Evolutionary conservation across 2,888 invertebrate genomes (phyloP).

Genomic region (Philereme vetulata): DNA sequence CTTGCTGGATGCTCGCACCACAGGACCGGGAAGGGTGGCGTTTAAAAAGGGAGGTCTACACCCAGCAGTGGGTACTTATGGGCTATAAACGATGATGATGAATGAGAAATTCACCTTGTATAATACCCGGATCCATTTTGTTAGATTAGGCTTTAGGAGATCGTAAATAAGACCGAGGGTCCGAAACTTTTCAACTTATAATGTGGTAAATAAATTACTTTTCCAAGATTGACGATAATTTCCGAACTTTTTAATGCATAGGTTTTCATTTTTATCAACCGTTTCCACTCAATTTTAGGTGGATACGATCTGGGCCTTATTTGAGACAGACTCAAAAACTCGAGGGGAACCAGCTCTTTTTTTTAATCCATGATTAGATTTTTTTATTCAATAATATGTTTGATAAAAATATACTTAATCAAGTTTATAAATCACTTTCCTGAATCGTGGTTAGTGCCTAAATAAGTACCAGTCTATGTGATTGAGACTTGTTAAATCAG

Average conservation of each 20-base stretch:
- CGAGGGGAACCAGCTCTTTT: neutral
- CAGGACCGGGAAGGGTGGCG: too few species aligned
- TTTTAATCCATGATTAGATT: neutral
- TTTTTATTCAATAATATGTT: too few species aligned
- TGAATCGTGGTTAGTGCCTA: too few species aligned
- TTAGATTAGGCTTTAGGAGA: neutral
- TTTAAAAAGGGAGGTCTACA: too few species aligned
- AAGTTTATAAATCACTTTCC: too few species aligned
- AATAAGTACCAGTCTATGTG: too few species aligned
- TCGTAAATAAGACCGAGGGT: constrained; percentile 6
- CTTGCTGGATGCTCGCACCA: too few species aligned
- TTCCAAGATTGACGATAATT: constrained; percentile 24
- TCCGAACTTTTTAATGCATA: constrained; percentile 22
- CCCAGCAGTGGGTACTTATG: too few species aligned
- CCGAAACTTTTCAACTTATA: constrained; percentile 15
- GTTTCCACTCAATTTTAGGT: neutral
- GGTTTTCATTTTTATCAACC: constrained; percentile 8
- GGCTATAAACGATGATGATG: too few species aligned
- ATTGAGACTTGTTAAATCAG: too few species aligned
- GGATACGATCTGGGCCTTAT: neutral
- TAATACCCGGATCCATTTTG: neutral
- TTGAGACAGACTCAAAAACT: neutral
- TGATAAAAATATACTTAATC: too few species aligned
- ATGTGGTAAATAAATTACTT: constrained; percentile 27
- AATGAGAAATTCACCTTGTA: too few species aligned